Conservation (phyloP, 1,140 invertebrate genomes). For the Linepithema humile region DNA sequence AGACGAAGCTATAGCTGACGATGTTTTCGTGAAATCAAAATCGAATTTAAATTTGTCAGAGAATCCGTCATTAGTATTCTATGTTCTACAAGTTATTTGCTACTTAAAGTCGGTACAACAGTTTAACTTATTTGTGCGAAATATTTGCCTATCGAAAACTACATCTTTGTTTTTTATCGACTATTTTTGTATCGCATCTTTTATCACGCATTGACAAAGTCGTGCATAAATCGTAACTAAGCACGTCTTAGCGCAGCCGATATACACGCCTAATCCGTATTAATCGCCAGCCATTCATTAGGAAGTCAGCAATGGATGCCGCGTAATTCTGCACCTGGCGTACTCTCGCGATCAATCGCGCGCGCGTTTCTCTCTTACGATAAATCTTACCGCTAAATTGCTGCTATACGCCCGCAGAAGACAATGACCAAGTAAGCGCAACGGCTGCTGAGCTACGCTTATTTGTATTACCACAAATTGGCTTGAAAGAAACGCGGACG, state of each 20-base stretch:
- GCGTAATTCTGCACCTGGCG: constrained; percentile 64
- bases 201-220: constrained; percentile 48
- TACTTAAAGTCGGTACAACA: no score
- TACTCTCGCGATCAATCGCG: constrained; percentile 67
- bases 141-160: not conserved
- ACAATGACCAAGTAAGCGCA: constrained; percentile 65
- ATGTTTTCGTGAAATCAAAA: not conserved
- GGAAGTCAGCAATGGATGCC: constrained; percentile 67
- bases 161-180: not conserved
- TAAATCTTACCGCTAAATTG: constrained; percentile 67
- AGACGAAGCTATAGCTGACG: not conserved
- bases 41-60: not conserved
- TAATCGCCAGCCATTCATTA: constrained; percentile 70
- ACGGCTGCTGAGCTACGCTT: not conserved
- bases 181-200: not conserved
- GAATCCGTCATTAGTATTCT: no score
- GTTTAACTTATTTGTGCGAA: not conserved
- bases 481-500: not conserved
- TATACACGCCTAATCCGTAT: constrained; percentile 68
- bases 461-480: not conserved
- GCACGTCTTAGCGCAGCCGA: constrained; percentile 30
- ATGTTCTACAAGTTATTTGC: no score
- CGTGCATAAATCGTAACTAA: constrained; percentile 49
- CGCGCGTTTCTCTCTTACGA: constrained; percentile 41
- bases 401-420: constrained; percentile 33